Evolutionary conservation across 2,888 invertebrate species (phyloP), one percentile per base, ranked within the genome.

Genomic region (Drosophila neonasuta): DNA sequence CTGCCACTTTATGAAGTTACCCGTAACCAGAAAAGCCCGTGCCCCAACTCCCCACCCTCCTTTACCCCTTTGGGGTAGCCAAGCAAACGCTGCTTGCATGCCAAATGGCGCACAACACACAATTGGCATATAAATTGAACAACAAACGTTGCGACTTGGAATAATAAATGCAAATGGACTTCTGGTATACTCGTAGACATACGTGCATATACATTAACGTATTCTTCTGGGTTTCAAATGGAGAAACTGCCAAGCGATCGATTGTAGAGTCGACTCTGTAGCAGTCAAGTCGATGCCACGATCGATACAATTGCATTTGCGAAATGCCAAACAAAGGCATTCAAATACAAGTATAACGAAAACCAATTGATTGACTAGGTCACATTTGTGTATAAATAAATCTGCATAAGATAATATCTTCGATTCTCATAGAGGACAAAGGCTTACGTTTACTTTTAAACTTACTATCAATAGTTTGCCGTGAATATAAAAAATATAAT

Each of bases 61-160:
- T 10, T 32, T 32, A 1, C 32, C 32, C 32, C 32, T 32, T 8
- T n/a, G 36, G 36, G n/a, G n/a, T 36, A 36, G n/a, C 36, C 36
- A 29, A 8, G 45, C 30, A 64, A 60, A 71, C 63, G 54, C 52
- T 52, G 50, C 65, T 64, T 78, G 86, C 78, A 83, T 87, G 72
- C 81, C 62, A 86, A 86, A 56, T 69, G 64, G 56, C 20, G 30
- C 8, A 50, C 52, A 56, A 24, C 44, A 62, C 76, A 68, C 77
- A 72, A 66, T 62, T 65, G 69, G 80, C 77, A 77, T 80, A 78
- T 64, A 54, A 86, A 73, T 71, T 51, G 17, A 49, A 65, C 60
- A 73, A 63, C 78, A 74, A 67, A 76, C 78, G 63, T 61, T 70
- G 74, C 65, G 69, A 63, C 78, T 74, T 45, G 24, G 49, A 52